Evolutionary conservation across 2,113 vertebrate genomes (phyloP).

Genomic region (Ovis aries): ARS-UI_Ramb_v3.0 NC_056056.1:118117501-118118000

Average conservation of each 20-base stretch:
- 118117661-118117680: background rate
- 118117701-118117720: background rate
- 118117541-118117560: background rate
- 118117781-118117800: background rate
- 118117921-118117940: conserved; percentile 15
- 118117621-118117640: background rate
- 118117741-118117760: background rate
- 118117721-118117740: background rate
- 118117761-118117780: background rate
- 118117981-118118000: background rate
- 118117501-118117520: background rate
- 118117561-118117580: background rate
- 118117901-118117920: background rate
- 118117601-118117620: background rate
- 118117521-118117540: background rate
- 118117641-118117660: background rate
- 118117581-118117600: background rate
- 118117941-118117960: background rate
- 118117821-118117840: background rate
- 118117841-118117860: background rate
- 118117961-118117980: background rate
- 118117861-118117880: background rate
- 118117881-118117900: background rate
- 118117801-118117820: background rate
- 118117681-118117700: background rate